Evolutionary conservation across 2,113 vertebrate species (phyloP).

Genomic region (Oriolus oriolus): DNA sequence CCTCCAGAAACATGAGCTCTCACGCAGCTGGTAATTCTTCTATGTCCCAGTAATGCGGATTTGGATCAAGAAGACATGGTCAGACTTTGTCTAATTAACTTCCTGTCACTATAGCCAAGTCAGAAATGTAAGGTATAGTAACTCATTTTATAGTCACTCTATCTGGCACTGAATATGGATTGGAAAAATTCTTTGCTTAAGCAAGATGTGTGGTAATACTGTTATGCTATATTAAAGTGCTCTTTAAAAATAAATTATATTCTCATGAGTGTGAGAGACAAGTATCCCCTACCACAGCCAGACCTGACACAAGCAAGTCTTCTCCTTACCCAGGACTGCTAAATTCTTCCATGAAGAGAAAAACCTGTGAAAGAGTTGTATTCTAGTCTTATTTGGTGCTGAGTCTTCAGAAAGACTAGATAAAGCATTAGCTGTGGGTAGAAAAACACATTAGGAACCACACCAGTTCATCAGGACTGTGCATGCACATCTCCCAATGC

Average conservation of each 20-base stretch:
- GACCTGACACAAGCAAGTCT: neutral
- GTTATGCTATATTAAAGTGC: constrained; percentile 53
- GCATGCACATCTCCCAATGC: neutral
- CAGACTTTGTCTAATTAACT: constrained; percentile 62
- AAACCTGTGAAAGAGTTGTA: neutral
- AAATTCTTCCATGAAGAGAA: neutral
- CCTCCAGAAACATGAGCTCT: neutral
- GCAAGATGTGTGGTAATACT: constrained; percentile 55
- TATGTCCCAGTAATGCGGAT: neutral
- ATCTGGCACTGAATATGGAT: constrained; percentile 58
- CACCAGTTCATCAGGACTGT: neutral
- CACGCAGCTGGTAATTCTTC: neutral
- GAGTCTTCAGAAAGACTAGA: neutral
- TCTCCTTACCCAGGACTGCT: neutral
- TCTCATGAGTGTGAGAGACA: neutral
- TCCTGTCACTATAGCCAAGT: constrained; percentile 46
- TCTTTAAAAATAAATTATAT: constrained; percentile 55
- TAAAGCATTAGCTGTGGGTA: neutral
- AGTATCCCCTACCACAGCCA: neutral
- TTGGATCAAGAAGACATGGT: constrained; percentile 28
- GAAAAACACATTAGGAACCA: neutral
- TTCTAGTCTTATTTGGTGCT: neutral
- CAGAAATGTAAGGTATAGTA: constrained; percentile 48
- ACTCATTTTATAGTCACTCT: constrained; percentile 59
- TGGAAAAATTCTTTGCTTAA: constrained; percentile 64